These are phyloP conservation scores for Leptonema lineaticorne DNA, from an alignment of 1,140 invertebrate species.

Conservation along the genomic window DNA sequence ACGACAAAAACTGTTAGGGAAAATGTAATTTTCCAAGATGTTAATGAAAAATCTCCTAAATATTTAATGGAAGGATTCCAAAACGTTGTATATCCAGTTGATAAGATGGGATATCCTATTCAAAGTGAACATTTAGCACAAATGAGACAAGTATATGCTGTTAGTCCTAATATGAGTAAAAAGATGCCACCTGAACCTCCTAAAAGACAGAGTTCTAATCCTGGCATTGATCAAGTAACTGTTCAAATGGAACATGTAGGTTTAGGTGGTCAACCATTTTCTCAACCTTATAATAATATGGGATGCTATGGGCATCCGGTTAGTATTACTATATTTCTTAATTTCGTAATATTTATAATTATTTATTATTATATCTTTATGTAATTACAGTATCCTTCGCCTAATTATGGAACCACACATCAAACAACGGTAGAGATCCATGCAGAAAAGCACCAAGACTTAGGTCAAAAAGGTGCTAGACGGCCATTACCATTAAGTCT, in stretches of 20 bases:
- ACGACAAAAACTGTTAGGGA: conserved; percentile 56
- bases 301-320: conserved; percentile 36
- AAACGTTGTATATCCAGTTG: conserved; percentile 45
- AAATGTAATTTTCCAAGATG: conserved; percentile 48
- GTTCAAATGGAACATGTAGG: conserved; percentile 41
- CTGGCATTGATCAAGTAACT: conserved; percentile 36
- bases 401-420: conserved; percentile 52
- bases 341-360: background rate
- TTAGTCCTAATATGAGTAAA: conserved; percentile 65
- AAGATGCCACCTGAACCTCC: conserved; percentile 85
- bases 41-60: conserved; percentile 58
- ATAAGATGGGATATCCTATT: conserved; percentile 55
- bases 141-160: conserved; percentile 52
- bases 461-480: background rate
- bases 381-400: conserved; percentile 30
- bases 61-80: conserved; percentile 48
- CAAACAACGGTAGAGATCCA: conserved; percentile 68
- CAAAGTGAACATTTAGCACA: conserved; percentile 45
- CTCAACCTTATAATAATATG: conserved; percentile 30
- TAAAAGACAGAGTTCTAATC: conserved; percentile 66
- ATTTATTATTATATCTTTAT: conserved; percentile 11
- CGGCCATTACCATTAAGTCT: conserved; percentile 53
- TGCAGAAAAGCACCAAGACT: conserved; percentile 50
- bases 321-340: conserved; percentile 26
- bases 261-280: conserved; percentile 7